Percentiles rank a stretch among this genome's conserved stretches.
Conservation (phyloP, 2,113 vertebrate species). For the Myotis yumanensis region DNA sequence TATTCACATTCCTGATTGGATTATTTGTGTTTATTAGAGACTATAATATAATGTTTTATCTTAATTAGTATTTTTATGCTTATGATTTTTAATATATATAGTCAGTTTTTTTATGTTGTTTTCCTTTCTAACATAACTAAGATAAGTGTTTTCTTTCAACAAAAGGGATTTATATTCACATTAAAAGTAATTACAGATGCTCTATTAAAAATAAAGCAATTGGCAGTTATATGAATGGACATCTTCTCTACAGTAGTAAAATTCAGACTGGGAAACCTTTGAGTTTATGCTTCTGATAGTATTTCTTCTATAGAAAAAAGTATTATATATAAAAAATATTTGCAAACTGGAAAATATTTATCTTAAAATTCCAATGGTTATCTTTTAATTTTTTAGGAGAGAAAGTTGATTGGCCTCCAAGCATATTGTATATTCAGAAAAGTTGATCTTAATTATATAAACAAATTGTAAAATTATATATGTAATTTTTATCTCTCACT, state of each 20-base stretch:
- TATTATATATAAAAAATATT: neutral
- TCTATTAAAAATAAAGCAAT: conserved; percentile 63
- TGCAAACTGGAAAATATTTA: neutral
- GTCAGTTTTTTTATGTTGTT: conserved; percentile 76
- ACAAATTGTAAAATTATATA: neutral
- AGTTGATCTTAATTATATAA: neutral
- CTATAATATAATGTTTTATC: conserved; percentile 81
- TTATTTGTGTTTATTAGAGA: conserved; percentile 84
- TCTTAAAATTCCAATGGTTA: neutral
- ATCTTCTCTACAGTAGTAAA: neutral
- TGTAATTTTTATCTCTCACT: neutral
- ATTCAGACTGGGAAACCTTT: neutral
- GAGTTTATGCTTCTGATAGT: conserved; percentile 11
- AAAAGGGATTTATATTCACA: conserved; percentile 77
- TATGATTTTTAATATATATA: conserved; percentile 78
- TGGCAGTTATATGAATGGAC: conserved; percentile 22
- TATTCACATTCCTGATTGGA: conserved; percentile 75
- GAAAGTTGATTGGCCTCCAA: neutral
- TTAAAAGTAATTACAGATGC: conserved; percentile 81
- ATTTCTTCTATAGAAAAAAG: neutral
- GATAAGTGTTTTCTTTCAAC: conserved; percentile 74
- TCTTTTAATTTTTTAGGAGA: neutral
- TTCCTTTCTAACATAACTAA: conserved; percentile 70
- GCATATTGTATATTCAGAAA: neutral
- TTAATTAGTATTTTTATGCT: conserved; percentile 86